A percentile compares a stretch with the other conserved stretches of the same genome.
These are phyloP conservation scores for Blastobasis lacticolella DNA, from an alignment of 2,888 invertebrate species.

Conservation along the genomic window DNA sequence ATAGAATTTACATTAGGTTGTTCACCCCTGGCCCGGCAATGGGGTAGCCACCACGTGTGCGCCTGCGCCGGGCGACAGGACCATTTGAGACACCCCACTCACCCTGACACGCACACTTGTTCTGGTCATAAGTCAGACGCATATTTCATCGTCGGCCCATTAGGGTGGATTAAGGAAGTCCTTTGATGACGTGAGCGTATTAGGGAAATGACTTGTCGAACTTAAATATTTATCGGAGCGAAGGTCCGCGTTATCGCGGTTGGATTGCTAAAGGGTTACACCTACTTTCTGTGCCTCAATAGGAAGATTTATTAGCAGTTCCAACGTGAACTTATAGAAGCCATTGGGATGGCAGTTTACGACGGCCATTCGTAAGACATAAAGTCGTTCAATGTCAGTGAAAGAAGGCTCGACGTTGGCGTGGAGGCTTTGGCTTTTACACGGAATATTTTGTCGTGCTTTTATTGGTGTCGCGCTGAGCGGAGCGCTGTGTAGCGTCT, in stretches of 20 bases:
- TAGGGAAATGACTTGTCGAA: constrained; percentile 50
- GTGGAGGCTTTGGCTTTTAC: constrained; percentile 5
- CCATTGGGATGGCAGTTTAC: constrained; percentile 6
- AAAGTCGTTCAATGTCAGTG: too few species aligned
- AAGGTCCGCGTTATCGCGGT: too few species aligned
- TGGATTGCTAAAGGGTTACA: too few species aligned
- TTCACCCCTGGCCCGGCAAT: constrained; percentile 40
- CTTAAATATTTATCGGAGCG: constrained; percentile 9
- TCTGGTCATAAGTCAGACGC: constrained; percentile 40
- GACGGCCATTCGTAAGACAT: too few species aligned
- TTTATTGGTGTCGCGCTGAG: constrained; percentile 49
- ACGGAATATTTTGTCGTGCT: constrained; percentile 23
- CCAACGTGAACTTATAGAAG: neutral
- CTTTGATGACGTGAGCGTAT: constrained; percentile 48
- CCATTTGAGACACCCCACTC: neutral
- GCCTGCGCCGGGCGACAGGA: constrained; percentile 5
- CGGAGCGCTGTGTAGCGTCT: constrained; percentile 38
- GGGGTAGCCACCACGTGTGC: constrained; percentile 30
- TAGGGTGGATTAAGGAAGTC: constrained; percentile 58
- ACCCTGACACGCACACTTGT: constrained; percentile 42
- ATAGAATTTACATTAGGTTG: neutral
- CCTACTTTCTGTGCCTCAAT: too few species aligned
- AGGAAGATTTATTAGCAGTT: too few species aligned
- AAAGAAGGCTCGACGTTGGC: too few species aligned
- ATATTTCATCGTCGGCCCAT: constrained; percentile 56